Base-by-base conservation (phyloP, 2,797 vertebrate species). In the Muscicapa comitata region DNA sequence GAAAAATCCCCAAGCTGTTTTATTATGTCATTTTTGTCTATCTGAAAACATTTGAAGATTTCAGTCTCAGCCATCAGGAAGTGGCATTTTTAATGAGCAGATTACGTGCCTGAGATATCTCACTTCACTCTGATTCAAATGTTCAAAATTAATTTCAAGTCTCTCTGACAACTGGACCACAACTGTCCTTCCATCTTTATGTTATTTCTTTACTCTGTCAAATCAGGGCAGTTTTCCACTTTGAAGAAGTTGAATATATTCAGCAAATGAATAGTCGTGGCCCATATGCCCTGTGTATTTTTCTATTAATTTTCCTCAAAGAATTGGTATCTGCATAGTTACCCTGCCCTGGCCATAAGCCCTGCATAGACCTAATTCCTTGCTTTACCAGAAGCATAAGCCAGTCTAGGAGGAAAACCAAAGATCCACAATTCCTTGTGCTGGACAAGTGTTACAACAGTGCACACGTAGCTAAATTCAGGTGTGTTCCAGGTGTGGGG, bases 161-260 rank as follows among this genome's bases (percentile, higher is more conserved):
- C 38, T 75, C 71, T 89, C 83, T 87, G 91, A 90, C 86, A 91
- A 77, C n/a, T 80, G 65, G 47, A 95, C 70, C 66, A 82, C 90
- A 86, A 86, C 61, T 88, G 50, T 77, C 82, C 66, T 78, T 83
- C 84, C 51, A 51, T 91, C 92, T 91, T 65, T 83, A 26, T 75
- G 70, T 89, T 87, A 92, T 76, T 78, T 86, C 85, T 88, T 89
- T 93, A 70, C n/a, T 59, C 47, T 81, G 73, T 80, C 76, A 63
- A 83, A 79, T 70, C 80, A 90, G 82, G 68, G 42, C 61, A 68
- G 48, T 76, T 67, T 95, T 89, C 78, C 40, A 67, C 82, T 90
- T 91, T 1, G 1, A 91, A 66, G 43, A 84, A 54, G 37, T 37
- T 48, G 50, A 91, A 86, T 45, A 57, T 31, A 59, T 86, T 86